Conservation (phyloP, 2,888 invertebrate species). For the Eledona agricola region DNA sequence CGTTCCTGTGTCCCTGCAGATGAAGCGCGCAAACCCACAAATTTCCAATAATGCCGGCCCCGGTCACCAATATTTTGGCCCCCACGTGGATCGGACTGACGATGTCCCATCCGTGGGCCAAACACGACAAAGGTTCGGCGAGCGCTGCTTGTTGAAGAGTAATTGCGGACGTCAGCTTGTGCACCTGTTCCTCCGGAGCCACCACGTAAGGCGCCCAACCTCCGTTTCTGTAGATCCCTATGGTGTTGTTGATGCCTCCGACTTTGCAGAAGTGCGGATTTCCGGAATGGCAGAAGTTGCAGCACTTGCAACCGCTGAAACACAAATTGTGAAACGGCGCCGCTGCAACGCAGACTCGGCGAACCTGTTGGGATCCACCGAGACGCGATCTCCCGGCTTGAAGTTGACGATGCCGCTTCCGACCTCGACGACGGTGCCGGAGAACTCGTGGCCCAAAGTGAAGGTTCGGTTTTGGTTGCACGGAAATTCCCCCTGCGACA, state of each 20-base stretch:
- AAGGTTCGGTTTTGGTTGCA: slow-evolving; percentile 66
- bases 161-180: slow-evolving; percentile 66
- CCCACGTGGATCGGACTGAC: slow-evolving; percentile 71
- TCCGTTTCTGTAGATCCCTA: slow-evolving; percentile 73
- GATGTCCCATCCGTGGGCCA: slow-evolving; percentile 74
- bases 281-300: slow-evolving; percentile 70
- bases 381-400: slow-evolving; percentile 72
- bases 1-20: slow-evolving; percentile 73
- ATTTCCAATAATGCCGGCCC: slow-evolving; percentile 79
- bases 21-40: slow-evolving; percentile 74
- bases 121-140: slow-evolving; percentile 75
- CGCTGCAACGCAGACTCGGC: not conserved
- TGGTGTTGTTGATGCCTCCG: slow-evolving; percentile 69
- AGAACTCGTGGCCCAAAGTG: slow-evolving; percentile 75
- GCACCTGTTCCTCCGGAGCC: slow-evolving; percentile 71
- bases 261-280: slow-evolving; percentile 71
- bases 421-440: slow-evolving; percentile 68
- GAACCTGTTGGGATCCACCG: slow-evolving; percentile 74
- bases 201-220: slow-evolving; percentile 75
- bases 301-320: slow-evolving; percentile 69
- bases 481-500: slow-evolving; percentile 73
- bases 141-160: slow-evolving; percentile 71
- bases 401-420: slow-evolving; percentile 67
- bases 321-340: not conserved
- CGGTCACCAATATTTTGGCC: slow-evolving; percentile 69